Percentiles rank a stretch among this genome's conserved stretches.
phyloP scores from a whole-genome alignment of 2,888 invertebrate species.

The Siphlonurus alternatus region DNA sequence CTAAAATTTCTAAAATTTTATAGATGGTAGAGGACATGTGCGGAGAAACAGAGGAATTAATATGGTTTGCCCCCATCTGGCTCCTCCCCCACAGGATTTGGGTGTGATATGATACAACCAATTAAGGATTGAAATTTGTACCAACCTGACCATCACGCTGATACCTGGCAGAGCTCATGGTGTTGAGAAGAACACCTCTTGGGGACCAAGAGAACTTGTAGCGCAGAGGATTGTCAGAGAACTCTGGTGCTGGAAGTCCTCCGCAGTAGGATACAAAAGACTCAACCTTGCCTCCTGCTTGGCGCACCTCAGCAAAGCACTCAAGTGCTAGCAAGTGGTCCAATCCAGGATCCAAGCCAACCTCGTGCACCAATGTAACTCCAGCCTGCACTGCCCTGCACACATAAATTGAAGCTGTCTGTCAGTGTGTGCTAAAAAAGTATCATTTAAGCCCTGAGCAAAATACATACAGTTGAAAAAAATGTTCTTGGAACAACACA shows the following conservation, averaged over 20 bases:
- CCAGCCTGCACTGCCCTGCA: slow-evolving; percentile 70
- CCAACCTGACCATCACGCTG: slow-evolving; percentile 57
- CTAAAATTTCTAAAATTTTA: too few relatives aligned
- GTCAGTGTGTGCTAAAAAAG: neutral
- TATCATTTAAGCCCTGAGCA: too few relatives aligned
- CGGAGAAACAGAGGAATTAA: too few relatives aligned
- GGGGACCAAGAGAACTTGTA: slow-evolving; percentile 98
- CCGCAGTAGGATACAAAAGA: slow-evolving; percentile 97
- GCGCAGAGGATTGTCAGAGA: slow-evolving; percentile 73
- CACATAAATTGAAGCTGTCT: slow-evolving; percentile 1
- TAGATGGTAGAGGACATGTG: too few relatives aligned
- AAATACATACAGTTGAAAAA: too few relatives aligned
- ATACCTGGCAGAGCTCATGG: slow-evolving; percentile 78
- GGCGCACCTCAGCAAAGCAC: slow-evolving; percentile 84
- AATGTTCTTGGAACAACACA: too few relatives aligned
- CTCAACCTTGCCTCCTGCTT: slow-evolving; percentile 76
- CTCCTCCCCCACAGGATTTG: too few relatives aligned
- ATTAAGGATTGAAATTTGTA: too few relatives aligned
- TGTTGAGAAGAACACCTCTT: slow-evolving; percentile 78
- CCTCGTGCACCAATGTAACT: slow-evolving; percentile 87
- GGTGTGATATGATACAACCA: too few relatives aligned
- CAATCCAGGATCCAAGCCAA: slow-evolving; percentile 97
- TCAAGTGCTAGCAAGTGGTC: slow-evolving; percentile 94
- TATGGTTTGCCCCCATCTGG: too few relatives aligned
- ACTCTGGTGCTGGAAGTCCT: slow-evolving; percentile 92